These are phyloP conservation scores for Abrostola tripartita DNA, from an alignment of 2,888 invertebrate species.

Conservation along the genomic window DNA sequence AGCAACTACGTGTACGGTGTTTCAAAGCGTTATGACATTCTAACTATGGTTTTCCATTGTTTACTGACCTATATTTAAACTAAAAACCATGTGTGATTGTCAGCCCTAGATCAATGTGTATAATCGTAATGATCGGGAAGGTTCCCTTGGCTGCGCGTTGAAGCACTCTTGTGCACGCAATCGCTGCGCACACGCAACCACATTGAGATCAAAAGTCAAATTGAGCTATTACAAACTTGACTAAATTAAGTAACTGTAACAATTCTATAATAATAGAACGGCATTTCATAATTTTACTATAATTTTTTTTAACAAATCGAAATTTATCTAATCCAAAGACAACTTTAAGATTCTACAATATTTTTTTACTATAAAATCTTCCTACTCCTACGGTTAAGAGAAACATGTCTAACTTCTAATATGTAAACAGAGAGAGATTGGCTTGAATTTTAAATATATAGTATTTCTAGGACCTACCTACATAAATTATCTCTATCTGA, in stretches of 20 bases:
- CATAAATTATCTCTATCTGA: too few species aligned
- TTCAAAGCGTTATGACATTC: not conserved
- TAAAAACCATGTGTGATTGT: slow-evolving; percentile 16
- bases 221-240: slow-evolving; percentile 43
- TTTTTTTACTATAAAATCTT: too few species aligned
- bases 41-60: not conserved
- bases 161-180: slow-evolving; percentile 53
- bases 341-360: too few species aligned
- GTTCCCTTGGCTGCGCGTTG: slow-evolving; percentile 42
- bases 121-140: slow-evolving; percentile 49
- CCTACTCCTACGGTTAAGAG: too few species aligned
- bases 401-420: too few species aligned
- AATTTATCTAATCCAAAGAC: not conserved
- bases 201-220: slow-evolving; percentile 54
- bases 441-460: too few species aligned
- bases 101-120: slow-evolving; percentile 45
- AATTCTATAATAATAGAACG: not conserved
- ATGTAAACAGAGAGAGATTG: too few species aligned
- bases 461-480: too few species aligned
- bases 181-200: slow-evolving; percentile 38
- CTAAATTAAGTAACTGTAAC: slow-evolving; percentile 30
- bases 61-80: slow-evolving; percentile 1
- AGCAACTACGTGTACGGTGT: too few species aligned
- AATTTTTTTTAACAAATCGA: not conserved
- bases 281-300: not conserved